Evolutionary conservation across 1,140 invertebrate genomes (phyloP).

Genomic region (Augochlora pura): DNA sequence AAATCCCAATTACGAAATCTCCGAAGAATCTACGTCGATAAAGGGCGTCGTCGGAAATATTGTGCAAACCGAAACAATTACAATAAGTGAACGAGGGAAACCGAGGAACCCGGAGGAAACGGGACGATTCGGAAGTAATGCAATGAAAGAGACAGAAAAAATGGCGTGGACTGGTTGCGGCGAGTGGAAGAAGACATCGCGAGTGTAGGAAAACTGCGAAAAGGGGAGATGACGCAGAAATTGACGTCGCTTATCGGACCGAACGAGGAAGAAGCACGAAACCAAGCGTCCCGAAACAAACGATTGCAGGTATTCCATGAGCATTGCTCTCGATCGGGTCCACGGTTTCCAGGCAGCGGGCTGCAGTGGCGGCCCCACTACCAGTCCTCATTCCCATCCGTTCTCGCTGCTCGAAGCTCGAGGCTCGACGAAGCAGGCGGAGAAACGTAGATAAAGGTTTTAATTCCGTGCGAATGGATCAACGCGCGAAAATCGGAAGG

Average conservation of each 20-base stretch:
- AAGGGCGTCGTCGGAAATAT: too few relatives aligned
- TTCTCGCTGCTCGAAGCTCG: constrained; percentile 8
- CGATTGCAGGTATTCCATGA: constrained; percentile 22
- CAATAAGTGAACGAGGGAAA: not conserved
- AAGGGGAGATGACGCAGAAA: constrained; percentile 8
- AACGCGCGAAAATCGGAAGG: constrained; percentile 59
- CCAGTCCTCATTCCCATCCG: constrained; percentile 32
- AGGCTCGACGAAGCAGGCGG: constrained; percentile 49
- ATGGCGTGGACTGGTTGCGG: not conserved
- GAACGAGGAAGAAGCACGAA: not conserved
- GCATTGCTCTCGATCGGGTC: constrained; percentile 11
- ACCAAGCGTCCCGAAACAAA: constrained; percentile 32
- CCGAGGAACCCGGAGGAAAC: not conserved
- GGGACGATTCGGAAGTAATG: not conserved
- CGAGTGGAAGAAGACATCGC: not conserved
- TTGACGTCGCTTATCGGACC: constrained; percentile 45
- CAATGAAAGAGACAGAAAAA: not conserved
- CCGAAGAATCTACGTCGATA: too few relatives aligned
- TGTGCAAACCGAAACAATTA: too few relatives aligned
- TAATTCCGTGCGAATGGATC: constrained; percentile 70
- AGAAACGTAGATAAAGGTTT: constrained; percentile 70
- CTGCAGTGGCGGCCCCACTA: not conserved
- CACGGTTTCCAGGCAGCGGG: constrained; percentile 1
- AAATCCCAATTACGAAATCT: too few relatives aligned
- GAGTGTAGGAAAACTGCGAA: not conserved